Evolutionary conservation across 2,113 vertebrate species (phyloP).

Genomic region (Astur gentilis): DNA sequence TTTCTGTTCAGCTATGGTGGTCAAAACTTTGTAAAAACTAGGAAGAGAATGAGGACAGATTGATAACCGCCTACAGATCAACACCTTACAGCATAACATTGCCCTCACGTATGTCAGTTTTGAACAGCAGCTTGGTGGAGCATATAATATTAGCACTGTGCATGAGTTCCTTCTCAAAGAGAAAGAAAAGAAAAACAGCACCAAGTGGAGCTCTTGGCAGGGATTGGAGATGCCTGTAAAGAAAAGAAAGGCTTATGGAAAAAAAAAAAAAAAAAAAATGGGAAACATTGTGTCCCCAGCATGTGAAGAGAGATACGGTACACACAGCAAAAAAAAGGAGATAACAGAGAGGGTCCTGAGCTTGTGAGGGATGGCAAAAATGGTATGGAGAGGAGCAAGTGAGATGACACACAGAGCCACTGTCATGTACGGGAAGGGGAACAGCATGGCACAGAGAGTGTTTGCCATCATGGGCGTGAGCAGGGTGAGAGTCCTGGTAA

Average conservation of each 20-base stretch:
- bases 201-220: neutral
- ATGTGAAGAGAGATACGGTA: accelerated
- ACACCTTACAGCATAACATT: neutral
- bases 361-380: neutral
- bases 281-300: neutral
- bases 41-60: neutral
- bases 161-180: neutral
- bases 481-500: neutral
- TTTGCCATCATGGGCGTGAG: neutral
- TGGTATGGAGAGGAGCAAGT: neutral
- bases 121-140: neutral
- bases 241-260: neutral
- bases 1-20: neutral
- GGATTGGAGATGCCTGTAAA: neutral
- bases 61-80: neutral
- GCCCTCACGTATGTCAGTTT: neutral
- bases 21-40: neutral
- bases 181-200: neutral
- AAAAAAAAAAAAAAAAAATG: neutral
- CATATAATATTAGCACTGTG: neutral
- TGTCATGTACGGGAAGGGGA: neutral
- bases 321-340: neutral
- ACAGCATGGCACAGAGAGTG: neutral
- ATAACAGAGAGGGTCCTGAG: neutral
- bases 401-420: neutral